phyloP scores from a whole-genome alignment of 2,888 invertebrate species.

The Phymatocera aterrima region DNA sequence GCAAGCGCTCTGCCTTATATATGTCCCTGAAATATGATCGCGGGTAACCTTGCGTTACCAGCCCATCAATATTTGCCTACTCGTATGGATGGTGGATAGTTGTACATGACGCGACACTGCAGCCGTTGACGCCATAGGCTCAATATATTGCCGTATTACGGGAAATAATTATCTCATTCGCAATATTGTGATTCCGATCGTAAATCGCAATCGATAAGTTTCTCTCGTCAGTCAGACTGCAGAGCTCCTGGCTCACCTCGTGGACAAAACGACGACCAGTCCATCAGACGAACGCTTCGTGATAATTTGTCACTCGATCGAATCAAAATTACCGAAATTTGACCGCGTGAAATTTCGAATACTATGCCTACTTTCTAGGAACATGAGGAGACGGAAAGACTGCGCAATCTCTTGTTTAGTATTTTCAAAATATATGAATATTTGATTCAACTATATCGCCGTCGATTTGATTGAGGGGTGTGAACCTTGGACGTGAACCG shows the following conservation, averaged over 20 bases:
- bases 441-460: too few relatives aligned
- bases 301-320: background rate
- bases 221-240: background rate
- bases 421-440: too few relatives aligned
- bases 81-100: background rate
- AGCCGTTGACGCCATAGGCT: background rate
- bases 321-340: background rate
- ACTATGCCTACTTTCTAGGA: background rate
- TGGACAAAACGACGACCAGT: background rate
- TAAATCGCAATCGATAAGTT: constrained; percentile 15
- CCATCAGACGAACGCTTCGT: background rate
- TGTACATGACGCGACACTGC: too few relatives aligned
- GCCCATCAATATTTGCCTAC: constrained; percentile 19
- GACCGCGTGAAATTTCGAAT: background rate
- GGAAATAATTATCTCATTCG: constrained; percentile 6
- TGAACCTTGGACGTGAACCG: too few relatives aligned
- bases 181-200: background rate
- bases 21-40: constrained; percentile 22
- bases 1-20: background rate
- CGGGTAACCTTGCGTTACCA: background rate
- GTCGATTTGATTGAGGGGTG: too few relatives aligned
- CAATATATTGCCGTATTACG: background rate
- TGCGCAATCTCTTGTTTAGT: background rate
- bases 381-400: background rate
- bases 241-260: background rate